Conservation (phyloP, 2,113 vertebrate species). For the Gulo gulo region DNA sequence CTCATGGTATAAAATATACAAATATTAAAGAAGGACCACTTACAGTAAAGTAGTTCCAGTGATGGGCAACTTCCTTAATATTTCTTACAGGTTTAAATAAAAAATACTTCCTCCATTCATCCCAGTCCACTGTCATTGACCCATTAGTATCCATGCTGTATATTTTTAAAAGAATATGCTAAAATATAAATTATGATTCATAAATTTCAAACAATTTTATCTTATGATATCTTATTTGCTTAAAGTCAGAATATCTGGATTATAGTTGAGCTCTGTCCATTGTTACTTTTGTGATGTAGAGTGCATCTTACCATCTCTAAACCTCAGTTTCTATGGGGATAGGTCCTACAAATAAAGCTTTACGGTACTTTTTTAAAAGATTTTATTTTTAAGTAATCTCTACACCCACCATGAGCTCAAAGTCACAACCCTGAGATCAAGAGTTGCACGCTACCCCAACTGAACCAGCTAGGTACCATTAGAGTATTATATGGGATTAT, state of each 20-base stretch:
- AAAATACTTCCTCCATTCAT: constrained; percentile 9
- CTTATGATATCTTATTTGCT: neutral
- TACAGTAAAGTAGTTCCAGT: neutral
- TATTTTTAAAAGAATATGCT: neutral
- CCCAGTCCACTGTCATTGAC: constrained; percentile 1
- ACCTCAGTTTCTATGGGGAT: neutral
- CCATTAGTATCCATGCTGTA: neutral
- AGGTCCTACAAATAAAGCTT: neutral
- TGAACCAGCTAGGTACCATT: neutral
- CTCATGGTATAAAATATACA: neutral
- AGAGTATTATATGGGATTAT: neutral
- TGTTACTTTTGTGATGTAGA: neutral
- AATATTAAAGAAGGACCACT: neutral
- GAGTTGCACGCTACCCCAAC: neutral
- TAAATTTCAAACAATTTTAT: neutral
- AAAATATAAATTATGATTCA: neutral
- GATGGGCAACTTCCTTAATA: neutral
- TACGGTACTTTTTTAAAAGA: neutral
- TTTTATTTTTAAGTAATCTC: neutral
- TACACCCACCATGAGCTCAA: neutral
- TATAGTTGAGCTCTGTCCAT: neutral
- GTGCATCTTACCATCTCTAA: neutral
- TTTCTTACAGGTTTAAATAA: constrained; percentile 4
- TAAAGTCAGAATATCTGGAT: neutral
- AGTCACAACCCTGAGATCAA: neutral